phyloP scores from a whole-genome alignment of 2,797 vertebrate species.

The Melopsittacus undulatus region DNA sequence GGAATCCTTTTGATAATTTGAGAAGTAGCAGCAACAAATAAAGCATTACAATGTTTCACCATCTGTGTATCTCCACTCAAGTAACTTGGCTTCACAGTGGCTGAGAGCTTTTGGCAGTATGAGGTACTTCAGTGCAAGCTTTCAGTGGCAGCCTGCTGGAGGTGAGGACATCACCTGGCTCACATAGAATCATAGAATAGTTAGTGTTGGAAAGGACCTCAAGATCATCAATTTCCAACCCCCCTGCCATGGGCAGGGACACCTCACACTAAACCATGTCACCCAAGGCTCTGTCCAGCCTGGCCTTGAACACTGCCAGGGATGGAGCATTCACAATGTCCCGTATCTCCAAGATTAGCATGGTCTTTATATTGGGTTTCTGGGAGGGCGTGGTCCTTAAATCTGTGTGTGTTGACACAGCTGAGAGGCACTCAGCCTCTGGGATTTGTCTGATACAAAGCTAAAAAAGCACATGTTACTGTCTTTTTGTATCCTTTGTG shows the following conservation, averaged over 20 bases:
- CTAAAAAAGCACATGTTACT: neutral
- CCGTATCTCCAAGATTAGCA: neutral
- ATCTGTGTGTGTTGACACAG: neutral
- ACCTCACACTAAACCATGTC: too few species aligned
- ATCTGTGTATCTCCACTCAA: neutral
- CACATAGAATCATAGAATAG: too few species aligned
- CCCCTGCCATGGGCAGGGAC: too few species aligned
- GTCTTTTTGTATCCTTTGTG: rapidly evolving
- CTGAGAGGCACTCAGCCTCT: neutral
- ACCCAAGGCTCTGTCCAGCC: too few species aligned
- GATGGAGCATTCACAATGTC: too few species aligned
- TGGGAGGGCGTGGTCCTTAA: neutral
- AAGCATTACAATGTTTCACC: neutral
- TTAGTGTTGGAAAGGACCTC: too few species aligned
- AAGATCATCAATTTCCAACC: too few species aligned
- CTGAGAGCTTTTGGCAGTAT: neutral
- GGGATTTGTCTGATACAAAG: neutral
- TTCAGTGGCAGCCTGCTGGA: neutral
- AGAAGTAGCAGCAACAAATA: neutral
- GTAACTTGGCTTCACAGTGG: neutral
- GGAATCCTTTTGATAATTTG: neutral
- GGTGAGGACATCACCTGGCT: neutral
- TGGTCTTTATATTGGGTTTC: neutral
- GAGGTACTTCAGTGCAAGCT: neutral
- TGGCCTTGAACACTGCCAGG: too few species aligned